phyloP scores from a whole-genome alignment of 1,140 invertebrate genomes.

The Leptopilina clavipes region DNA sequence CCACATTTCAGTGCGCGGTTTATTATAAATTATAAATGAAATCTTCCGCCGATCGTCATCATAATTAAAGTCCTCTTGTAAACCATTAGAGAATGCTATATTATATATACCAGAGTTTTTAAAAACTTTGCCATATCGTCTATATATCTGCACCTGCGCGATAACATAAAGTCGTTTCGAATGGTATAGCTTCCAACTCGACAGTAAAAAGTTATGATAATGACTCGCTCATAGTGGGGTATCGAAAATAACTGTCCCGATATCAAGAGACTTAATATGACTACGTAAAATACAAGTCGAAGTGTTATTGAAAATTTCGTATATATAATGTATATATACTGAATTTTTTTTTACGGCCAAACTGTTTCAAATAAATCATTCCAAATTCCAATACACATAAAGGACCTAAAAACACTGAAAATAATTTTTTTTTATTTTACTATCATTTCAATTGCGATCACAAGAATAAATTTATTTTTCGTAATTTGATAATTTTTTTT shows the following conservation, averaged over 20 bases:
- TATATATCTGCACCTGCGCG: conserved; percentile 23
- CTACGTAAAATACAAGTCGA: conserved; percentile 6
- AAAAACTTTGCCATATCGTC: conserved; percentile 1
- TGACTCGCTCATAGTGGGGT: conserved; percentile 28
- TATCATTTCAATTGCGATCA: too few relatives aligned
- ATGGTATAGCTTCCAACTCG: conserved; percentile 27
- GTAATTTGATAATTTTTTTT: too few relatives aligned
- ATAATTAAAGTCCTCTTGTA: conserved; percentile 28
- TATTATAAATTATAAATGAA: conserved; percentile 1
- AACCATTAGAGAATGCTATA: background rate
- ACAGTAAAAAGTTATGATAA: conserved; percentile 34
- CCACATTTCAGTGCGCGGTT: background rate
- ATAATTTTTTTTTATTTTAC: too few relatives aligned
- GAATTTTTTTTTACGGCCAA: background rate
- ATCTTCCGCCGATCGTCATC: background rate
- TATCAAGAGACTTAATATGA: conserved; percentile 28
- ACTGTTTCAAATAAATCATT: background rate
- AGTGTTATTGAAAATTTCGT: conserved; percentile 24
- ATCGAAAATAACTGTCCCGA: conserved; percentile 31
- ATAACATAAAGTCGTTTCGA: conserved; percentile 30
- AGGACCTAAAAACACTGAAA: too few relatives aligned
- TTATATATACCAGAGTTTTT: background rate
- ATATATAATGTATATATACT: conserved; percentile 14
- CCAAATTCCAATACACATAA: too few relatives aligned
- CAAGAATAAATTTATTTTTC: too few relatives aligned